Conservation (phyloP, 1,140 invertebrate species). For the Melipona quadrifasciata region DNA sequence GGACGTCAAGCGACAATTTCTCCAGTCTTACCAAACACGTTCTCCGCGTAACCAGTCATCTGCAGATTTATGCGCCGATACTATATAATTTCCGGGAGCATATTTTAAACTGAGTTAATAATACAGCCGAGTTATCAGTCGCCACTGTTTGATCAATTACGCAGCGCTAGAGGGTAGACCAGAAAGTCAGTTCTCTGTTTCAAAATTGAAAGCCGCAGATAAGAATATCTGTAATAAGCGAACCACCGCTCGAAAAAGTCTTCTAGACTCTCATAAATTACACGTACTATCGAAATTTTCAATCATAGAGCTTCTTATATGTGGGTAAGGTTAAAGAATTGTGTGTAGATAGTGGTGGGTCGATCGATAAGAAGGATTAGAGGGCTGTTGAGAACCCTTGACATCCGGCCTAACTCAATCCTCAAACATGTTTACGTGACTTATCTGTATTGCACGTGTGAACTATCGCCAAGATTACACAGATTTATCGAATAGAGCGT, state of each 20-base stretch:
- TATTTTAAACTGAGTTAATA: constrained; percentile 28
- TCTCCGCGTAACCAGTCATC: background rate
- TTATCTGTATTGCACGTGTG: background rate
- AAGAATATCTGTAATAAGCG: background rate
- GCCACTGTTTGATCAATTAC: constrained; percentile 7
- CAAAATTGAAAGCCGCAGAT: background rate
- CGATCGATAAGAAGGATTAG: background rate
- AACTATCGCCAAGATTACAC: background rate
- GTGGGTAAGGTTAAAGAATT: background rate
- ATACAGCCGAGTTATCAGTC: constrained; percentile 14
- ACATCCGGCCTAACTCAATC: background rate
- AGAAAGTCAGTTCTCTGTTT: constrained; percentile 1
- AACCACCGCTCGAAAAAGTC: background rate
- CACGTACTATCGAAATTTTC: background rate
- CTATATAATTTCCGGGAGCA: constrained; percentile 23
- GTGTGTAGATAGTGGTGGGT: background rate
- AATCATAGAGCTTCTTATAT: background rate
- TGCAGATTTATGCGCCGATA: constrained; percentile 11
- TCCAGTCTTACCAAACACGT: background rate
- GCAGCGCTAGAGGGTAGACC: background rate
- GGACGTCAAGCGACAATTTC: background rate
- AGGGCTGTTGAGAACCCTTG: background rate
- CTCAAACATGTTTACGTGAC: background rate
- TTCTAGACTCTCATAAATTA: background rate
- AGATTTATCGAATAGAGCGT: background rate